Base-by-base conservation (phyloP, 2,888 invertebrate species). In the Ochropleura leucogaster region DNA sequence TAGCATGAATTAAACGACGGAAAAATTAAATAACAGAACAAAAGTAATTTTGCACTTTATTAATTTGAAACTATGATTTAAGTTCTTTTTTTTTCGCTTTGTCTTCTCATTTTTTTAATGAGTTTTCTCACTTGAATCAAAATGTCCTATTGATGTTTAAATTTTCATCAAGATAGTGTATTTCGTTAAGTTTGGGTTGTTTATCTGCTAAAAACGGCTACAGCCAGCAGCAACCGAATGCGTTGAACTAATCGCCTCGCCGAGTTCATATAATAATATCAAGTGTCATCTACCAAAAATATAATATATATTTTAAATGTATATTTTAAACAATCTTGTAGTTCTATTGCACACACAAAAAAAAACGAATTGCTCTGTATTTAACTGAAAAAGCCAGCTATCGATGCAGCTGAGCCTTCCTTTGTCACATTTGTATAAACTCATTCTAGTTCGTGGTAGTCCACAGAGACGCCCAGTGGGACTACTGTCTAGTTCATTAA, bases 191-290 rank as follows among this genome's bases (percentile, higher is more conserved):
- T 30, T 46, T 30, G 12, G 44, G 30, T 46, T 46, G 46, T 68
- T 8, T n/a, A 46, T 7, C n/a, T 44, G 42, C n/a, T 69, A 51
- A 59, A 79, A 79, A 70, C 46, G 71, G 51, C 16, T 30, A 14
- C 12, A 40, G n/a, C 46, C n/a, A n/a, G n/a, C n/a, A n/a, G n/a
- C n/a, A n/a, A 46, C 51, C 18, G 8, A 70, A 51, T 40, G 20
- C 30, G 68, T 59, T 46, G 1, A 49, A n/a, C 16, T n/a, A 18
- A 14, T 60, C 60, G 30, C 20, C 30, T 18, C 16, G 18, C 20
- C 30, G 30, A 30, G 30, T 30, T 30, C 1, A 49, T 0, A 8
- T 9, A n/a, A n/a, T n/a, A n/a, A n/a, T n/a, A 40, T 51, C 3
- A 46, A 20, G 42, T 42, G 20, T 57, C 9, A 16, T 9, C 8